Conservation (phyloP, 1,140 invertebrate genomes). For the Leptonema lineaticorne region DNA sequence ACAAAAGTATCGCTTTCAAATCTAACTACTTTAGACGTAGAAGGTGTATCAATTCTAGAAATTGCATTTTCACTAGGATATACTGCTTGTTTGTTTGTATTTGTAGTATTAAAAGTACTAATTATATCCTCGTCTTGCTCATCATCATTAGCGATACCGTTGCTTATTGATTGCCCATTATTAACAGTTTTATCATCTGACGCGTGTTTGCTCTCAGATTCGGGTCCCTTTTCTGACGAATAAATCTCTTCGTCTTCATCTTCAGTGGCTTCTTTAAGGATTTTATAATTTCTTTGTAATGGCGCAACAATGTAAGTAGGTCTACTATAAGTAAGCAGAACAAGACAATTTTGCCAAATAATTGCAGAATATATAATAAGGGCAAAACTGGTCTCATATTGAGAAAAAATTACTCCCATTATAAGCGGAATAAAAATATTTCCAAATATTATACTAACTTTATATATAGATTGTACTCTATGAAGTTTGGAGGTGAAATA, state of each 20-base stretch:
- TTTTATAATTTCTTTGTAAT: slow-evolving; percentile 51
- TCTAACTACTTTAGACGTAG: slow-evolving; percentile 22
- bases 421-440: slow-evolving; percentile 49
- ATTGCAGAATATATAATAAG: slow-evolving; percentile 52
- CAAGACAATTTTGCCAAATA: slow-evolving; percentile 53
- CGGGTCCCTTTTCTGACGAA: slow-evolving; percentile 37
- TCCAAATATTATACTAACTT: slow-evolving; percentile 50
- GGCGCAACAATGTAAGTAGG: slow-evolving; percentile 53
- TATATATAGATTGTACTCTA: slow-evolving; percentile 48
- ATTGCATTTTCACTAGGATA: slow-evolving; percentile 46
- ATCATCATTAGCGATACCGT: slow-evolving; percentile 32
- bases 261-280: slow-evolving; percentile 50
- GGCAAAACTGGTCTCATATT: slow-evolving; percentile 46
- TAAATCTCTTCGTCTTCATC: slow-evolving; percentile 56
- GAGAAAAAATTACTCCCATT: slow-evolving; percentile 47
- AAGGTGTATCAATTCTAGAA: slow-evolving; percentile 42
- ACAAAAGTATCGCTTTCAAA: slow-evolving; percentile 44
- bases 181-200: neutral
- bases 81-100: slow-evolving; percentile 49
- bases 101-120: slow-evolving; percentile 50
- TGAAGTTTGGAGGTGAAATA: slow-evolving; percentile 53
- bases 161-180: neutral
- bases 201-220: neutral
- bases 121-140: slow-evolving; percentile 51
- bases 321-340: slow-evolving; percentile 49